A percentile compares a stretch with the other conserved stretches of the same genome.
phyloP scores from a whole-genome alignment of 2,888 invertebrate species.

The Eudasyphora cyanicolor region DNA sequence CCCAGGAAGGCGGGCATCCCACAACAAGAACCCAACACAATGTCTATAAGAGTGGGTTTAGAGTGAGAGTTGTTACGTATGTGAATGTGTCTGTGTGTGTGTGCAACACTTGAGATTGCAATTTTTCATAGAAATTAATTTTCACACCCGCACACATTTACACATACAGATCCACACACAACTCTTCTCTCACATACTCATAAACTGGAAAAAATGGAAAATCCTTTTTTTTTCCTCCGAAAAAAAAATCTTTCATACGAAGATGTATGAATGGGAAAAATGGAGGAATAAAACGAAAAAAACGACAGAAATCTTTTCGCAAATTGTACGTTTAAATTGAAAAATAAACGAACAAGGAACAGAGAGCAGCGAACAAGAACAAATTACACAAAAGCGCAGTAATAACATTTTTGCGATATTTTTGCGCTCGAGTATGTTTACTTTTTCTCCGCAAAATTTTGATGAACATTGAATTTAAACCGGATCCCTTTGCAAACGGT shows the following conservation, averaged over 20 bases:
- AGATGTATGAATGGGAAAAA: constrained; percentile 5
- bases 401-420: constrained; percentile 10
- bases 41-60: neutral
- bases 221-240: constrained; percentile 29
- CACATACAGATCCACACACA: neutral
- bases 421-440: no score
- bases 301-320: constrained; percentile 34
- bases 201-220: constrained; percentile 33
- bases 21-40: neutral
- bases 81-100: constrained; percentile 45
- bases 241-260: constrained; percentile 44
- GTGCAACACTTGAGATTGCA: constrained; percentile 62
- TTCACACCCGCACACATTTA: constrained; percentile 59
- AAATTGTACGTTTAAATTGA: constrained; percentile 48
- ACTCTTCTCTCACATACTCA: neutral
- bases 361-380: neutral
- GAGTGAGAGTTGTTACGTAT: neutral
- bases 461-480: no score
- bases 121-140: constrained; percentile 67
- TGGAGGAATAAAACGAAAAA: constrained; percentile 12
- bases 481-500: no score
- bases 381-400: constrained; percentile 8
- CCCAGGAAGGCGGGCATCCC: no score
- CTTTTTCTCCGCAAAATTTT: no score
- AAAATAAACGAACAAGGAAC: constrained; percentile 35